phyloP scores from a whole-genome alignment of 1,140 invertebrate species.

The Lethocerus indicus region DNA sequence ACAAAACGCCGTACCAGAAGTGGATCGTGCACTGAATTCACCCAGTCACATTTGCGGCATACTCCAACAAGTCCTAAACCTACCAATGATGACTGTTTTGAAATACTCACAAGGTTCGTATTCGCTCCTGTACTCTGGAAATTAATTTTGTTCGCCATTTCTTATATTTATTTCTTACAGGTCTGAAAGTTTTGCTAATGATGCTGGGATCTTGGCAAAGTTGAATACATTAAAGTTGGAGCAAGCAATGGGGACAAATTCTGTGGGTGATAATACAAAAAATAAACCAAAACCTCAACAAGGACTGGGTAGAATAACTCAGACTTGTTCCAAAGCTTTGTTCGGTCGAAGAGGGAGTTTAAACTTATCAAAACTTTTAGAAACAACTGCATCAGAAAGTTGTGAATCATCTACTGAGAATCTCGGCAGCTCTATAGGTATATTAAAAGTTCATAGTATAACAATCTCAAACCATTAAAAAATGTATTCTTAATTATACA shows the following conservation, averaged over 20 bases:
- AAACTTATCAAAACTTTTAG: constrained; percentile 11
- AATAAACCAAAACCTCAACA: neutral
- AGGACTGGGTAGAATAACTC: neutral
- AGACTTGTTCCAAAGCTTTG: neutral
- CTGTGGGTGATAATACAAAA: neutral
- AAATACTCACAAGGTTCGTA: constrained; percentile 8
- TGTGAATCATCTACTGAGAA: constrained; percentile 18
- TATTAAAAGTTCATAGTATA: too few relatives aligned
- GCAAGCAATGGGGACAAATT: neutral
- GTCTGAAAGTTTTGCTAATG: constrained; percentile 55
- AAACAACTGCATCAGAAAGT: constrained; percentile 11
- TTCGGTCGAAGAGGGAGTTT: constrained; percentile 15
- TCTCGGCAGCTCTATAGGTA: too few relatives aligned
- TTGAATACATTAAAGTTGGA: constrained; percentile 29
- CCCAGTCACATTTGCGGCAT: constrained; percentile 6
- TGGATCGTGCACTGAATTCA: constrained; percentile 20
- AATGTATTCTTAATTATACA: too few relatives aligned
- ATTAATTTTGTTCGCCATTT: neutral
- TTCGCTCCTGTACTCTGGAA: neutral
- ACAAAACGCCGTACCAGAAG: constrained; percentile 12
- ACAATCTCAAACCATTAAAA: too few relatives aligned
- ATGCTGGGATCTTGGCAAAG: constrained; percentile 55
- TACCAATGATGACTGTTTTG: constrained; percentile 7
- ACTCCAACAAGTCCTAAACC: constrained; percentile 11
- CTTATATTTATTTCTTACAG: constrained; percentile 21